Conservation (phyloP, 2,113 vertebrate genomes). For the Corythaixoides concolor region DNA sequence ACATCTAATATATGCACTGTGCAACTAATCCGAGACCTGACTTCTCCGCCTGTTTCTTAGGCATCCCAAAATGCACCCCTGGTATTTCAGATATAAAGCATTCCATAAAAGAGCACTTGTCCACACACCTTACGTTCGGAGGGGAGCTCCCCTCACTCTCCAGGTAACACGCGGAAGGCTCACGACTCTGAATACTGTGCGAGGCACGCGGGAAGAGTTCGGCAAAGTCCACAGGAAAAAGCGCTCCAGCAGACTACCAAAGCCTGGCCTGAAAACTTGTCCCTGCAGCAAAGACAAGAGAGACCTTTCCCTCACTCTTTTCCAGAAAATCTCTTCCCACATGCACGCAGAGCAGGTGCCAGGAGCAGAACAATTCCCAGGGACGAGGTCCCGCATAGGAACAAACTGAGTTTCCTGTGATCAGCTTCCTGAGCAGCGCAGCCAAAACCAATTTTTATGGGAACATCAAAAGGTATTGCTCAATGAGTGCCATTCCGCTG, state of each 20-base stretch:
- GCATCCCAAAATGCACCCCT: background rate
- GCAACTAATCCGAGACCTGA: background rate
- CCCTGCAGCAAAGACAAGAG: background rate
- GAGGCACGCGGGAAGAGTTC: background rate
- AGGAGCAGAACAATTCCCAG: background rate
- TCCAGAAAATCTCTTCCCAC: background rate
- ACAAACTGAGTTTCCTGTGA: background rate
- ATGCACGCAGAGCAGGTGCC: fast-evolving
- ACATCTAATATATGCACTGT: background rate
- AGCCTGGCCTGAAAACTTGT: background rate
- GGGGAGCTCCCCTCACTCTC: background rate
- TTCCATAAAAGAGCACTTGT: background rate
- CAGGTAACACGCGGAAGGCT: background rate
- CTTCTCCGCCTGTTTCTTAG: background rate
- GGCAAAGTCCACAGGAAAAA: background rate
- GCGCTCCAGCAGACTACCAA: background rate
- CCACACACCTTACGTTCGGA: fast-evolving
- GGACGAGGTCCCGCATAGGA: background rate
- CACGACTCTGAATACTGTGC: background rate
- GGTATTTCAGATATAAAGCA: fast-evolving
- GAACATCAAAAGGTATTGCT: background rate
- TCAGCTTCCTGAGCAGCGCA: background rate
- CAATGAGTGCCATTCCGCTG: background rate
- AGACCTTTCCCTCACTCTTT: fast-evolving
- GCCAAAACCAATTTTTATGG: background rate